Conservation (phyloP, 2,113 vertebrate genomes). For the Xerus inauris region DNA sequence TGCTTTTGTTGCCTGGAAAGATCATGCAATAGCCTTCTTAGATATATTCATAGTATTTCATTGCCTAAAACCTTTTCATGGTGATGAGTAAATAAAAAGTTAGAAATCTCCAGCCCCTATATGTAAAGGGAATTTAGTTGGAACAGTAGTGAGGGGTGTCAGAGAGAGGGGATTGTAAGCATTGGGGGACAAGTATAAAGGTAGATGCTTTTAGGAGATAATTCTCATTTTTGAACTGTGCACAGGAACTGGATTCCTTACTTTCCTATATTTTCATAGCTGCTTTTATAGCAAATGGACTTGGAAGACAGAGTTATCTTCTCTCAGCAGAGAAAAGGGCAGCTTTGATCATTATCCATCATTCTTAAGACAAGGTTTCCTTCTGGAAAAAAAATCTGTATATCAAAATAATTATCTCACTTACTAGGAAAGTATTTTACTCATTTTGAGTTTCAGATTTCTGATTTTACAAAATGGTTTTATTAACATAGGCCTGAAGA, state of each 20-base stretch:
- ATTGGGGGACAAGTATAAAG: not conserved
- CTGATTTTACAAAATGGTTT: not conserved
- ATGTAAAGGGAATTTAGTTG: not conserved
- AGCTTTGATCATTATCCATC: not conserved
- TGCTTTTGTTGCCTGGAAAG: not conserved
- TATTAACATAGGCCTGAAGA: constrained; percentile 8
- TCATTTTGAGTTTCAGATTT: not conserved
- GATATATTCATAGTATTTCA: not conserved
- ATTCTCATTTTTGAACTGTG: not conserved
- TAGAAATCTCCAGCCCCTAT: not conserved
- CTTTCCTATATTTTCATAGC: not conserved
- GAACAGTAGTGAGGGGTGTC: not conserved
- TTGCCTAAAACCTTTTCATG: not conserved
- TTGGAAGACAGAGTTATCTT: not conserved
- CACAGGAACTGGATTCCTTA: not conserved
- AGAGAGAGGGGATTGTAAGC: not conserved
- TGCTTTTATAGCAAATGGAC: not conserved
- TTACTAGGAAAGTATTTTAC: not conserved
- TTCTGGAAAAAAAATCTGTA: not conserved
- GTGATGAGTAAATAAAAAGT: not conserved
- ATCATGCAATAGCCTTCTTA: not conserved
- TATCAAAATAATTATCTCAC: not conserved
- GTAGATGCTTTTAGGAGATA: not conserved
- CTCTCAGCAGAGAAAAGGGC: not conserved
- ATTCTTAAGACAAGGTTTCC: not conserved